Base-by-base conservation (phyloP, 2,797 vertebrate genomes). In the Eidolon dupreanum region DNA sequence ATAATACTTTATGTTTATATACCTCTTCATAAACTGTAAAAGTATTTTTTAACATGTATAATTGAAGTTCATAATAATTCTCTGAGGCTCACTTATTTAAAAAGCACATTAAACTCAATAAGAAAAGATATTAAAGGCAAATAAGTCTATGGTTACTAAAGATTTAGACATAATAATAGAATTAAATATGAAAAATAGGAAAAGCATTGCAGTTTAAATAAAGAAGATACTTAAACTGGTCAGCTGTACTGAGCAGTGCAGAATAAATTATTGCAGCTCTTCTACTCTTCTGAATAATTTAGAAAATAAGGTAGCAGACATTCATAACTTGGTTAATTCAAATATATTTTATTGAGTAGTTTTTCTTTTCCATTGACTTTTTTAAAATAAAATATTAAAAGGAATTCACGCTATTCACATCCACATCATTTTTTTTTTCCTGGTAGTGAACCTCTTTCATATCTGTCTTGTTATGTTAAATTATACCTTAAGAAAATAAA, bases 401-500 rank as follows among this genome's bases (percentile, higher is more conserved):
- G 12, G 43, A 94, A 89, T 61, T 61, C 17, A 75, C 28, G 63
- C 20, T 51, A 17, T 90, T 74, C 6, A 28, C 8, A 36, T 24
- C 36, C 13, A 15, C 43, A 31, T 51, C 31, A 57, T 31, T 94
- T 86, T 31, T 51, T 70, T 49, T 57, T 5, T 2, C 36, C 53
- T 49, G 53, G 24, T 22, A 31, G 15, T 33, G 20, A 74, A 33
- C 7, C 19, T 95, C 31, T 66, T 22, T n/a, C 46, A 7, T 26
- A 8, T 82, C 38, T 85, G 26, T 73, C 61, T 94, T 55, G 8
- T 92, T 94, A 89, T 0, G 24, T 94, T 73, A 87, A 73, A 78
- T 78, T 61, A 70, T n/a, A 86, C 59, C 61, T 93, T 86, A 83
- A 78, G 75, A 88, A 96, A 96, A 90, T 84, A 81, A 81, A 68